A percentile compares a stretch with the other conserved stretches of the same genome.
phyloP scores from a whole-genome alignment of 2,888 invertebrate species.

The Blastobasis lacticolella region DNA sequence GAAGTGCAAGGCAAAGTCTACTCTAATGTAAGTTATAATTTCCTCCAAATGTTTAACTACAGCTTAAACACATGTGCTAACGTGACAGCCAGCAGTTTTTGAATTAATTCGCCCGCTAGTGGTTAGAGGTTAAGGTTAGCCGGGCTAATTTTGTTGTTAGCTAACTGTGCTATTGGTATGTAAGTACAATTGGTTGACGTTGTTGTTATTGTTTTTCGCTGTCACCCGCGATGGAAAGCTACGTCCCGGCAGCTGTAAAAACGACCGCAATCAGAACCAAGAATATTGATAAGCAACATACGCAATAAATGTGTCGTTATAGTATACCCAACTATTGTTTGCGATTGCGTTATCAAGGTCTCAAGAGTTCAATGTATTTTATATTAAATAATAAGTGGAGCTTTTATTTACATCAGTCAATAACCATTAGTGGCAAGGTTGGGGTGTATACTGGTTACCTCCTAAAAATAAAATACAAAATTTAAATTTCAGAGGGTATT shows the following conservation, averaged over 20 bases:
- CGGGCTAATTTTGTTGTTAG: too few species aligned
- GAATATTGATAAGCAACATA: constrained; percentile 11
- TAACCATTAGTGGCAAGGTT: constrained; percentile 18
- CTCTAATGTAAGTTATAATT: constrained; percentile 40
- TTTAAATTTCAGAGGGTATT: constrained; percentile 28
- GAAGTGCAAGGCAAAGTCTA: constrained; percentile 37
- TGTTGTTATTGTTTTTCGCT: too few species aligned
- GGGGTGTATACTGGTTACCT: constrained; percentile 8
- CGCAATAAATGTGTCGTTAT: constrained; percentile 1
- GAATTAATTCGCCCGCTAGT: too few species aligned
- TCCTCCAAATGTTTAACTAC: too few species aligned
- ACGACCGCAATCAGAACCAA: background rate
- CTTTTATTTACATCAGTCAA: constrained; percentile 27
- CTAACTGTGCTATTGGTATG: too few species aligned
- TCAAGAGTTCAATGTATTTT: constrained; percentile 45
- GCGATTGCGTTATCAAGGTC: constrained; percentile 50
- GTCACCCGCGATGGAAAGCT: too few species aligned
- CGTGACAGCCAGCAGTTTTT: too few species aligned
- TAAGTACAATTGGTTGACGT: too few species aligned
- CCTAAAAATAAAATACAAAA: background rate
- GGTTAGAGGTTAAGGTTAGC: too few species aligned
- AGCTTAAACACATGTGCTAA: too few species aligned
- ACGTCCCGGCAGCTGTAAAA: too few species aligned
- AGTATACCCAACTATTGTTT: constrained; percentile 44
- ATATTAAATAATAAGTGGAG: constrained; percentile 26